A percentile compares a stretch with the other conserved stretches of the same genome.
These are phyloP conservation scores for Gavialis gangeticus DNA, from an alignment of 2,113 vertebrate species.

Conservation along the genomic window DNA sequence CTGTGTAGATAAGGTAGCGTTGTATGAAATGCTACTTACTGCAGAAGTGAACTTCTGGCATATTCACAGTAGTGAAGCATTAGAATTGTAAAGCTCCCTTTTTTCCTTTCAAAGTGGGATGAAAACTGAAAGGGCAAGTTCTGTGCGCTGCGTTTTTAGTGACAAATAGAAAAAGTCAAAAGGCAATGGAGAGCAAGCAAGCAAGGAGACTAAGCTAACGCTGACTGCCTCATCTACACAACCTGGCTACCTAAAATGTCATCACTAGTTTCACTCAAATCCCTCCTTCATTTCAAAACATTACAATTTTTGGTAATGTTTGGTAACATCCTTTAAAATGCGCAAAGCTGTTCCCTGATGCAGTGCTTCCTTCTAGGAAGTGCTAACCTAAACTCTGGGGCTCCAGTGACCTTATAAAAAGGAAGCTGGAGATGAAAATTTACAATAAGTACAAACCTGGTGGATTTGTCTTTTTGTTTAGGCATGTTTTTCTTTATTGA, in stretches of 20 bases:
- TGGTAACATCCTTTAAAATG: not conserved
- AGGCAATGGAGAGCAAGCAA: not conserved
- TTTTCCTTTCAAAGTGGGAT: conserved; percentile 11
- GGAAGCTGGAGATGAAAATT: not conserved
- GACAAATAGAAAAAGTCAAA: conserved; percentile 4
- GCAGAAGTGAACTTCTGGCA: conserved; percentile 63
- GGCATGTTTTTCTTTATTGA: not conserved
- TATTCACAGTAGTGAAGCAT: not conserved
- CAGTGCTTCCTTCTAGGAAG: not conserved
- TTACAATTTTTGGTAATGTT: not conserved
- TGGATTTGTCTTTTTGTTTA: not conserved
- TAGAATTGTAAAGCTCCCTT: conserved; percentile 56
- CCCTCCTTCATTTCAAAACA: not conserved
- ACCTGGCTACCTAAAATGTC: conserved; percentile 24
- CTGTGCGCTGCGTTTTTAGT: conserved; percentile 10
- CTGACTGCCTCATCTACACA: not conserved
- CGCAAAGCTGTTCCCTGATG: not conserved
- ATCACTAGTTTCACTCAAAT: conserved; percentile 4
- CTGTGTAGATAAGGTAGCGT: conserved; percentile 64
- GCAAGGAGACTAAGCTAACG: conserved; percentile 27
- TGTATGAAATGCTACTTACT: conserved; percentile 50
- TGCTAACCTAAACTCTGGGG: not conserved
- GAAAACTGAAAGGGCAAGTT: conserved; percentile 47
- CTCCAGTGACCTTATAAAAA: not conserved
- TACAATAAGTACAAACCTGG: not conserved